A percentile compares a stretch with the other conserved stretches of the same genome.
These are phyloP conservation scores for Eupithecia pulchellata DNA, from an alignment of 2,888 invertebrate species.

Conservation along the genomic window DNA sequence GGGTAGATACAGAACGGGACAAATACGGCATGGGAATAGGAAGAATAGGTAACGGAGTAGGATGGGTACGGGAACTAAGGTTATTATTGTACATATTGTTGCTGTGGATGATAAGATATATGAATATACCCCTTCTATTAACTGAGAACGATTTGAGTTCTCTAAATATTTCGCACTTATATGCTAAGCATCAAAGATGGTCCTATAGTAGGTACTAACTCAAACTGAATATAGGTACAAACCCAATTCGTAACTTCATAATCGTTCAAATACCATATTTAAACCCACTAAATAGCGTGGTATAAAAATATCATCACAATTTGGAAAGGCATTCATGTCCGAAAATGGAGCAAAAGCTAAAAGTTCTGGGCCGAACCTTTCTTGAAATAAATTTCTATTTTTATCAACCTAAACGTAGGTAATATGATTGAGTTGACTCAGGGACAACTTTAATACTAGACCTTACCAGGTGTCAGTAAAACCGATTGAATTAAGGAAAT, in stretches of 20 bases:
- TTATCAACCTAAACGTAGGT: neutral
- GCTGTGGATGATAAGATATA: neutral
- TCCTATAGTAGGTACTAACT: neutral
- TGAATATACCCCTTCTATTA: too few relatives aligned
- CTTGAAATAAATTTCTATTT: neutral
- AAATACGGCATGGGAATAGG: constrained; percentile 10
- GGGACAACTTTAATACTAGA: constrained; percentile 8
- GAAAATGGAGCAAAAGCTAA: neutral
- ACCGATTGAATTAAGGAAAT: constrained; percentile 12
- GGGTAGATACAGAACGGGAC: neutral
- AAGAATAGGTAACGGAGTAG: neutral
- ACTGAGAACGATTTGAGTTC: neutral
- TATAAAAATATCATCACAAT: neutral
- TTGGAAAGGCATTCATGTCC: neutral
- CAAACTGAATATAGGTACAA: neutral
- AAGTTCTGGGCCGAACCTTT: neutral
- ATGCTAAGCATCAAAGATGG: neutral
- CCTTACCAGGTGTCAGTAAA: neutral
- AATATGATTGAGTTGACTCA: constrained; percentile 10
- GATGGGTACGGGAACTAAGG: neutral
- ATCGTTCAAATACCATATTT: neutral
- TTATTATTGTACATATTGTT: neutral
- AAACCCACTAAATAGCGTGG: neutral
- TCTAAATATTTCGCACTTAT: neutral
- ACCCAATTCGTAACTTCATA: neutral